Base-by-base conservation (phyloP, 2,888 invertebrate genomes). In the Cephus spinipes region DNA sequence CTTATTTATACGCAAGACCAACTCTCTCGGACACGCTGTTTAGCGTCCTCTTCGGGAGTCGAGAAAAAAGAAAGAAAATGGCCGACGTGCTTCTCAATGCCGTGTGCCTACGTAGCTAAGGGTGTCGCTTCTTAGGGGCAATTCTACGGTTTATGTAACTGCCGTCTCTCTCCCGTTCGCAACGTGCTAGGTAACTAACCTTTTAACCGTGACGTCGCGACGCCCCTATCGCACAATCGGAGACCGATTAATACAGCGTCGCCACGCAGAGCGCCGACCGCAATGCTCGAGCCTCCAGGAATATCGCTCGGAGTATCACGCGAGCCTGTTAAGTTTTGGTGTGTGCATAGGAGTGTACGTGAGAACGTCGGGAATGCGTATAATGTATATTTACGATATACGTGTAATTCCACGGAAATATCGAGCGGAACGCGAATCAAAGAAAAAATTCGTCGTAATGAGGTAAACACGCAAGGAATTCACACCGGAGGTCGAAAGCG, bases 1-100 rank as follows among this genome's bases (percentile, higher is more conserved):
- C 89, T 89, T 89, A 89, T 88, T 89, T 89, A 88, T 88, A 88
- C 85, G 84, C 85, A 83, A 82, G 84, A 83, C 78, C 78, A 75
- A 76, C 75, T 68, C 68, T 55, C 69, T 76, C 69, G 76, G 76
- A 73, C 76, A 40, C 73, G 31, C 55, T 2, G 55, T 23, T 55
- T 55, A 55, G 55, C 23, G 23, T 55, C 55, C 55, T 55, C 55
- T 55, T 55, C 23, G 9, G 9, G 55, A 6, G 23, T 9, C 9
- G 23, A 6, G 55, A 15, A 55, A 23, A 55, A 23, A 4, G 3
- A 15, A 23, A 55, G 9, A 23, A 55, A 23, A 55, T 55, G 55
- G 23, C 55, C 1, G 55, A 55, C 23, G 4, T 55, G 6, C 9
- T 55, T 40, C 15, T 40, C 15, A 6, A 15, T 23, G 40, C 40